Base-by-base conservation (phyloP, 2,797 vertebrate species). In the Mastacembelus armatus region DNA sequence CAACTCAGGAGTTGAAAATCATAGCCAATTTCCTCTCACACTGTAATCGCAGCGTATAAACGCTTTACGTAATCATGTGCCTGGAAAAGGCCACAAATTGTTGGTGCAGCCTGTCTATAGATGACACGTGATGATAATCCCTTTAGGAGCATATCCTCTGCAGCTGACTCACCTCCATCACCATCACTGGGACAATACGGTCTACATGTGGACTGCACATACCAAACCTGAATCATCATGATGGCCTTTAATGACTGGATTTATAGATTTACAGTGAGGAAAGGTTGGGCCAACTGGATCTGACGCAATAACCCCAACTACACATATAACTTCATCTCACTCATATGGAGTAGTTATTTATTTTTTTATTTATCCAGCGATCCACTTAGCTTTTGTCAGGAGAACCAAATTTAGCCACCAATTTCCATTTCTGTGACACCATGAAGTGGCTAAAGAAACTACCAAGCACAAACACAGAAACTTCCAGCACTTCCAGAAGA, bases 11-110 rank as follows among this genome's bases (percentile, higher is more conserved):
- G 62, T 24, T 32, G 30, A 64, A 64, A 78, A 74, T 56, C 21
- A 26, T 6, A 60, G 70, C 45, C 36, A 18, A 24, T 78, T 85
- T 84, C 77, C 80, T 76, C 66, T 54, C 15, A 29, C 56, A 61
- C 68, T 74, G 66, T 78, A 85, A 85, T 74, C 82, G 55, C 61
- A 24, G 21, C 64, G 54, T 71, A 66, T 39, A 61, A 74, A 72
- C 40, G 32, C 57, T 62, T 60, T 63, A 70, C 35, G 57, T 67
- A 84, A 83, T 76, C 52, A 68, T 56, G 60, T 30, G 67, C 47
- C 55, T 71, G 71, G 50, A n/a, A 81, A 76, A 66, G 71, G 68
- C 45, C n/a, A 11, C 24, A 66, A 63, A 75, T 18, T 66, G 59
- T 63, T 58, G 52, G 61, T 45, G 58, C 44, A 48, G 54, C 40